Percentiles rank a stretch among this genome's conserved stretches.
These are phyloP conservation scores for Epiblema foenella DNA, from an alignment of 2,888 invertebrate species.

Conservation along the genomic window DNA sequence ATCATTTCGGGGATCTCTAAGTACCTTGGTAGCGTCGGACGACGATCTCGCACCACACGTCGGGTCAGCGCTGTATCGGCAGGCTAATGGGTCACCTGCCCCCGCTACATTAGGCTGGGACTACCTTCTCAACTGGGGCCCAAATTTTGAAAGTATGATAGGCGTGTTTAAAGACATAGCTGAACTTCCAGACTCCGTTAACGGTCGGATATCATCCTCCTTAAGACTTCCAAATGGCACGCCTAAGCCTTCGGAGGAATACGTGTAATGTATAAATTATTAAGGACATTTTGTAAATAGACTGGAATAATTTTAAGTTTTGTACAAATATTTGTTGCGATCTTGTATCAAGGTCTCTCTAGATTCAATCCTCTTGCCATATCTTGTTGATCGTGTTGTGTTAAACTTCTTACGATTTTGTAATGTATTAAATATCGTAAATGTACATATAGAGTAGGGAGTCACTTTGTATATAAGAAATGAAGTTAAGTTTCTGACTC, in stretches of 20 bases:
- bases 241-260: constrained; percentile 95
- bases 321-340: constrained; percentile 74
- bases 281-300: constrained; percentile 50
- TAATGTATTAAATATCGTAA: constrained; percentile 34
- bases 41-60: constrained; percentile 94
- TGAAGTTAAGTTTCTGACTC: constrained; percentile 38
- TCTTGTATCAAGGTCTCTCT: constrained; percentile 81
- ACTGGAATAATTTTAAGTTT: constrained; percentile 55
- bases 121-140: constrained; percentile 97
- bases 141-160: constrained; percentile 97
- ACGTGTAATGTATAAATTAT: constrained; percentile 85
- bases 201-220: constrained; percentile 89
- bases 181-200: constrained; percentile 93
- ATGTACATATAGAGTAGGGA: constrained; percentile 40
- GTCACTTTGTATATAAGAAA: constrained; percentile 43
- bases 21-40: constrained; percentile 96
- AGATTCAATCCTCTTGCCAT: constrained; percentile 79
- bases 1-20: constrained; percentile 96
- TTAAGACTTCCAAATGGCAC: constrained; percentile 91
- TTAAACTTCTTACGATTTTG: constrained; percentile 43
- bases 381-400: constrained; percentile 65
- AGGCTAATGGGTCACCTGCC: constrained; percentile 91
- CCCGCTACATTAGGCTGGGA: constrained; percentile 95
- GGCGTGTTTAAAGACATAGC: constrained; percentile 99
- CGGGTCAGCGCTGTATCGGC: constrained; percentile 91